Evolutionary conservation across 2,888 invertebrate species (phyloP), one percentile per base, ranked within the genome.

Genomic region (Epistrophe grossulariae): DNA sequence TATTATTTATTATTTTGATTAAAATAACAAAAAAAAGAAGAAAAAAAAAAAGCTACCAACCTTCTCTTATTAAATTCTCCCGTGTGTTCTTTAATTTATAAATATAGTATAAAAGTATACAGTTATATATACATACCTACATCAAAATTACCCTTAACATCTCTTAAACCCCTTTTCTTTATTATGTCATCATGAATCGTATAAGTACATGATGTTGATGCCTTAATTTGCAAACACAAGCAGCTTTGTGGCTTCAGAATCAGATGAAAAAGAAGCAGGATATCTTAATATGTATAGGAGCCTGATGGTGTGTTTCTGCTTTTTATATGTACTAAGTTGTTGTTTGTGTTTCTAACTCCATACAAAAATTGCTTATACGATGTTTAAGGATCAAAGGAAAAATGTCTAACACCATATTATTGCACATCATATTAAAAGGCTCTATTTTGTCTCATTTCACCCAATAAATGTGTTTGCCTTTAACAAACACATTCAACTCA

Each of bases 191-290:
- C 40, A 24, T 62, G 40, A 40, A 50, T 66, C 71, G 52, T 55
- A 31, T 31, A 70, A 81, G 73, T 70, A 81, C 74, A 74, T 43
- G 60, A 81, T 66, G 74, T 70, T 81, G 70, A 81, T 81, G 76
- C 40, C 62, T 81, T 76, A 76, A 81, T 81, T 76, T 62, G 76
- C 55, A 81, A 70, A 62, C 76, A 81, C 70, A 81, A 76, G 40
- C 64, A 64, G 81, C 62, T 62, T 80, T 76, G 80, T 64, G 45
- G 55, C 38, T 71, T 62, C 40, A 31, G 13, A 19, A 40, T 48
- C n/a, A 64, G 45, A 45, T 66, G 66, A 66, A 48, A 48, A 35
- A 45, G 48, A 35, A 35, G 48, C 66, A 7, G 11, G 11, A 48
- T 31, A 66, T 55, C 55, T 15, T 55, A 11, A 28, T 43, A 64